Percentiles rank a stretch among this genome's conserved stretches.
Conservation (phyloP, 2,888 invertebrate species). For the Nezara viridula region DNA sequence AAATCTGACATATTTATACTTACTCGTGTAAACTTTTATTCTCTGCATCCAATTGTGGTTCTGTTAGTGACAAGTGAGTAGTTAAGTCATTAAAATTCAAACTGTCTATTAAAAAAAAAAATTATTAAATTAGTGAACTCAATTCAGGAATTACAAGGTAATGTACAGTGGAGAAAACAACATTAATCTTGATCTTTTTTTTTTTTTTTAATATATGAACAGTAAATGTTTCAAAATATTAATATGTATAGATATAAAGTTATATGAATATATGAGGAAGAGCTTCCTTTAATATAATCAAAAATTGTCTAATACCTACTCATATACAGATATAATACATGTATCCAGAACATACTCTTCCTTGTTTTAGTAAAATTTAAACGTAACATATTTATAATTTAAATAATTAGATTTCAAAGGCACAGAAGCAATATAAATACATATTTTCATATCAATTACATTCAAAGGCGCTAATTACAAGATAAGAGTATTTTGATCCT, state of each 20-base stretch:
- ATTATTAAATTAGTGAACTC: not conserved
- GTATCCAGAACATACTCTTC: not conserved
- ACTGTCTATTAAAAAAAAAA: constrained; percentile 51
- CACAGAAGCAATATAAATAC: not conserved
- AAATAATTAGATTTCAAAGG: not conserved
- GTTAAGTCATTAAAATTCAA: constrained; percentile 39
- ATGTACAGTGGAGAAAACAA: constrained; percentile 24
- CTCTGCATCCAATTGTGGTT: constrained; percentile 36
- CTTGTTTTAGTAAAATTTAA: not conserved
- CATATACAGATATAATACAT: not conserved
- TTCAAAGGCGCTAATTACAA: not conserved
- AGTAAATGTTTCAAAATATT: not conserved
- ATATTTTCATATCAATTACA: not conserved
- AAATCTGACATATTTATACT: not conserved
- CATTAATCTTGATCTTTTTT: not conserved
- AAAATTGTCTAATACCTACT: not conserved
- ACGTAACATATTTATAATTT: not conserved
- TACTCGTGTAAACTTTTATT: constrained; percentile 51
- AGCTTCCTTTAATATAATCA: not conserved
- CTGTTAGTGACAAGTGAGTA: constrained; percentile 43
- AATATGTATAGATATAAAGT: not conserved
- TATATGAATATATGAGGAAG: not conserved
- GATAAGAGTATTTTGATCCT: not conserved
- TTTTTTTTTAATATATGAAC: not conserved
- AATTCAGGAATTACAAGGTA: constrained; percentile 14